Percentiles rank a stretch among this genome's conserved stretches.
Evolutionary conservation across 2,797 vertebrate genomes (phyloP).

Genomic region (Pseudochaenichthys georgianus): DNA sequence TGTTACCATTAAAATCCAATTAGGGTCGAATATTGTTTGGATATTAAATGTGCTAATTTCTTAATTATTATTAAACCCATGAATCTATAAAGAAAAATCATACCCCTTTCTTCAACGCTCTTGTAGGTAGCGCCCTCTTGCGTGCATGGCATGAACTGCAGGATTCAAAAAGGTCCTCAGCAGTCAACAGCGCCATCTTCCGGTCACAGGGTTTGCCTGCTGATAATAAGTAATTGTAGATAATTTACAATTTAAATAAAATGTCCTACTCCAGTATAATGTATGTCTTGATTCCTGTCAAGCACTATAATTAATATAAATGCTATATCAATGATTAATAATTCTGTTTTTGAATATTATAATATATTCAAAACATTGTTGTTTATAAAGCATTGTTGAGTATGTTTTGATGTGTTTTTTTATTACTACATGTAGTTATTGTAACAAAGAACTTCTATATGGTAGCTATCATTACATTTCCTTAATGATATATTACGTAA

Average conservation of each 20-base stretch:
- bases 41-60: background rate
- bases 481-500: too few species aligned
- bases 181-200: slow-evolving; percentile 42
- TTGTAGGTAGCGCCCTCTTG: slow-evolving; percentile 43
- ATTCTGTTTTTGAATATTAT: too few species aligned
- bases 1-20: slow-evolving; percentile 20
- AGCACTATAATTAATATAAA: too few species aligned
- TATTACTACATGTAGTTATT: too few species aligned
- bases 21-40: background rate
- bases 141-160: background rate
- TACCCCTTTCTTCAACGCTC: background rate
- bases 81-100: background rate
- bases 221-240: background rate
- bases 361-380: too few species aligned
- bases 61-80: slow-evolving; percentile 18
- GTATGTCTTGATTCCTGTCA: too few species aligned
- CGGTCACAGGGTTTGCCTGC: background rate
- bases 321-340: too few species aligned
- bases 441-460: too few species aligned
- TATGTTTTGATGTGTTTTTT: too few species aligned
- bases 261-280: background rate
- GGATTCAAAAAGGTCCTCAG: too few species aligned
- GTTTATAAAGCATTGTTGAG: too few species aligned
- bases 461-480: too few species aligned
- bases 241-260: background rate